phyloP scores from a whole-genome alignment of 2,113 vertebrate genomes.

The Indicator maculatus region DNA sequence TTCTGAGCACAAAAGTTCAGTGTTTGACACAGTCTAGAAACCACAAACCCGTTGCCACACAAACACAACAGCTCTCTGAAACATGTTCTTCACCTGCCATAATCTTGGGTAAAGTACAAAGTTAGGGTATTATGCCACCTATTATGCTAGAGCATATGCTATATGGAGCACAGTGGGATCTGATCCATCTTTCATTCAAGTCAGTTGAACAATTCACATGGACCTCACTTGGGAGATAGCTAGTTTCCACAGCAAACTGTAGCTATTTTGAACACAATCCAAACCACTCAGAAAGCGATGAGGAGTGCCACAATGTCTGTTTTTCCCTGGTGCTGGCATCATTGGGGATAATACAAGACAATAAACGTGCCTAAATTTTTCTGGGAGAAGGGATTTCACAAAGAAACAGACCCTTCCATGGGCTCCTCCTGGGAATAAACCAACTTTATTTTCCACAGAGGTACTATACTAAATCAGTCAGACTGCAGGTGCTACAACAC shows the following conservation, averaged over 20 bases:
- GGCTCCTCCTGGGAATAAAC: not conserved
- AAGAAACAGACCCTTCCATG: not conserved
- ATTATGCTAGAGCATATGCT: not conserved
- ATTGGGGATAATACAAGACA: not conserved
- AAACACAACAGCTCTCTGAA: not conserved
- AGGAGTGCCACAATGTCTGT: not conserved
- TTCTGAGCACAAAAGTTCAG: constrained; percentile 18
- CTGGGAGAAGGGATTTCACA: not conserved
- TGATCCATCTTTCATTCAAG: not conserved
- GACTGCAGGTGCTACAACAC: not conserved
- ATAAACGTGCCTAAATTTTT: not conserved
- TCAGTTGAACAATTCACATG: not conserved
- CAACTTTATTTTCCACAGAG: not conserved
- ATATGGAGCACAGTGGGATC: not conserved
- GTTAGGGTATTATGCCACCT: rapidly evolving
- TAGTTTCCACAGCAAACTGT: not conserved
- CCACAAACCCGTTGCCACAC: not conserved
- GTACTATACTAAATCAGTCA: not conserved
- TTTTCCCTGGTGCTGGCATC: not conserved
- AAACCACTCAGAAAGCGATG: not conserved
- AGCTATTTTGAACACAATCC: not conserved
- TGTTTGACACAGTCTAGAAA: not conserved
- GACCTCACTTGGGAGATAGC: not conserved
- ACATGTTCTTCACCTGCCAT: not conserved
- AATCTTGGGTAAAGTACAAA: not conserved